These are phyloP conservation scores for Macrosoma leucophasiata DNA, from an alignment of 2,888 invertebrate species.

Conservation along the genomic window DNA sequence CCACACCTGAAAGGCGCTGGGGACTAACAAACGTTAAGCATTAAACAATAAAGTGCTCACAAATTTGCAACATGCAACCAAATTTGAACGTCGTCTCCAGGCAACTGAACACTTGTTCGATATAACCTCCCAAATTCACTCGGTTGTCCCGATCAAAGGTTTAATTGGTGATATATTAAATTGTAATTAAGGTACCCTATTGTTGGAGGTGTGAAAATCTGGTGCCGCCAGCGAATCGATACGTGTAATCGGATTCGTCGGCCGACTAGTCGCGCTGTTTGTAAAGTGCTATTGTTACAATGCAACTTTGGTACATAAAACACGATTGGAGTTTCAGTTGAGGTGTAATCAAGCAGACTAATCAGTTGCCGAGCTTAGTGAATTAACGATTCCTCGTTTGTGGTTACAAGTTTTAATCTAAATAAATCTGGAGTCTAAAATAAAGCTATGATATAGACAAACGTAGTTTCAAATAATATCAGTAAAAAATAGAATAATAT, in stretches of 20 bases:
- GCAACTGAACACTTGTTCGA: constrained; percentile 18
- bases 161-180: constrained; percentile 73
- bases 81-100: constrained; percentile 24
- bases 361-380: too few relatives aligned
- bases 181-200: constrained; percentile 67
- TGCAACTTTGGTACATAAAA: too few relatives aligned
- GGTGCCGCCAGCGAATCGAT: constrained; percentile 24
- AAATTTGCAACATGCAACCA: constrained; percentile 25
- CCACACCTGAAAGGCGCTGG: constrained; percentile 36
- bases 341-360: too few relatives aligned
- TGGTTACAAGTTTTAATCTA: too few relatives aligned
- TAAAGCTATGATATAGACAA: too few relatives aligned
- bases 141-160: constrained; percentile 55
- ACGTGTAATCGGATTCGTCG: constrained; percentile 34
- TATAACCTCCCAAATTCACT: constrained; percentile 38
- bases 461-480: too few relatives aligned
- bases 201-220: constrained; percentile 56
- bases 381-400: too few relatives aligned
- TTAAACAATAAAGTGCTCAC: constrained; percentile 33
- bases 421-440: too few relatives aligned
- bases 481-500: too few relatives aligned
- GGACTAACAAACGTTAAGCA: constrained; percentile 33
- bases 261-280: constrained; percentile 33
- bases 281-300: too few relatives aligned
- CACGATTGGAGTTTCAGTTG: too few relatives aligned